Evolutionary conservation across 1,140 invertebrate genomes (phyloP).

Genomic region (Calliopsis andreniformis): DNA sequence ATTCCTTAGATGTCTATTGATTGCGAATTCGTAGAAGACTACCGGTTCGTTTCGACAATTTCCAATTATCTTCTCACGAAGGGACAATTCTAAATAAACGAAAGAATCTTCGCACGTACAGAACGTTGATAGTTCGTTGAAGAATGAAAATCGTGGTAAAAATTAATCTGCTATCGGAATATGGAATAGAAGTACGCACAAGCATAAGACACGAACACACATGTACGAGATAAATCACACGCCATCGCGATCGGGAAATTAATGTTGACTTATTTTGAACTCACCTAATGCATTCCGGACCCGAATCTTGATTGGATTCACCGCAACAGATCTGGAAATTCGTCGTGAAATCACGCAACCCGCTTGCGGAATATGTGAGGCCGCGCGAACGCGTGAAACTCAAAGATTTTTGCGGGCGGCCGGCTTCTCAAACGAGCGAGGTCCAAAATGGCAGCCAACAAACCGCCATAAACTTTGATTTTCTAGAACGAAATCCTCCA

Average conservation of each 20-base stretch:
- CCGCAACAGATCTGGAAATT: conserved; percentile 59
- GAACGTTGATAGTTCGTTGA: not conserved
- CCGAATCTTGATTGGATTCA: conserved; percentile 71
- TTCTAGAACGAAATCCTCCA: conserved; percentile 44
- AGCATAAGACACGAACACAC: conserved; percentile 69
- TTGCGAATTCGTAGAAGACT: conserved; percentile 37
- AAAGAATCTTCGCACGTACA: not conserved
- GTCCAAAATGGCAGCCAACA: conserved; percentile 81
- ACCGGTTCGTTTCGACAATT: conserved; percentile 10
- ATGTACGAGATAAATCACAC: conserved; percentile 73
- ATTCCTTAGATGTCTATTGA: conserved; percentile 49
- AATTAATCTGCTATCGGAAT: conserved; percentile 36
- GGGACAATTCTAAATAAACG: not conserved
- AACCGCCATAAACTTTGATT: conserved; percentile 69
- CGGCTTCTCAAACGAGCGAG: conserved; percentile 79
- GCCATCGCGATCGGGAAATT: conserved; percentile 67
- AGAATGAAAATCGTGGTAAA: not conserved
- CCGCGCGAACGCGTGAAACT: conserved; percentile 74
- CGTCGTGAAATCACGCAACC: conserved; percentile 61
- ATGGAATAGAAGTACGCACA: conserved; percentile 62
- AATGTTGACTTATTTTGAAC: conserved; percentile 66
- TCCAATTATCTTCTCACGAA: conserved; percentile 5
- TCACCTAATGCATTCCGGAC: conserved; percentile 79
- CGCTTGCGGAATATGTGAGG: conserved; percentile 64
- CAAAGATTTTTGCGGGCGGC: conserved; percentile 76